These are phyloP conservation scores for Patella depressa DNA, from an alignment of 2,888 invertebrate genomes.

Conservation along the genomic window DNA sequence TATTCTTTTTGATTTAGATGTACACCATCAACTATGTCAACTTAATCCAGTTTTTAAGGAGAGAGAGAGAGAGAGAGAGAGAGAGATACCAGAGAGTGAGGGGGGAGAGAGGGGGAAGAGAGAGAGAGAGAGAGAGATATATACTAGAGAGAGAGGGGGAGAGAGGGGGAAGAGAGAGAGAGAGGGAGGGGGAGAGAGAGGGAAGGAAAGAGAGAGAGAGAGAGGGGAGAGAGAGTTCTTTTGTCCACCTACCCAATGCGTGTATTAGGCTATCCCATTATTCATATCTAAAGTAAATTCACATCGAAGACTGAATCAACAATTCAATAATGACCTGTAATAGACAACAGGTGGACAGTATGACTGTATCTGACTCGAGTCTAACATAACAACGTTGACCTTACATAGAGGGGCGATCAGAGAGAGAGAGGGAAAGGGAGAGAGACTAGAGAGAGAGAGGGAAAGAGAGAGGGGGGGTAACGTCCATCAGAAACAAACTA, in stretches of 20 bases:
- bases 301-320: too few species aligned
- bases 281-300: too few species aligned
- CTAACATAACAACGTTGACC: too few species aligned
- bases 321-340: too few species aligned
- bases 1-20: too few species aligned
- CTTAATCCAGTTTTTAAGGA: too few species aligned
- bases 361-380: too few species aligned
- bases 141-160: too few species aligned
- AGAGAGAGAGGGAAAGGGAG: slow-evolving; percentile 14
- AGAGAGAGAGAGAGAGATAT: slow-evolving; percentile 19
- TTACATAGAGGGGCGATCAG: too few species aligned
- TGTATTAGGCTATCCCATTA: not conserved
- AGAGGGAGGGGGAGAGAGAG: slow-evolving; percentile 23
- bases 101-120: not conserved
- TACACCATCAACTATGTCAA: too few species aligned
- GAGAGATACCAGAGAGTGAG: not conserved
- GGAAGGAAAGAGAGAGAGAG: slow-evolving; percentile 24
- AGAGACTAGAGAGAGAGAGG: not conserved
- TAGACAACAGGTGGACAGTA: too few species aligned
- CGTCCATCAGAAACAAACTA: not conserved
- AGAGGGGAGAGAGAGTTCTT: slow-evolving; percentile 10
- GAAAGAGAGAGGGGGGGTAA: slow-evolving; percentile 21
- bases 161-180: slow-evolving; percentile 12
- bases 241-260: too few species aligned
- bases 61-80: not conserved